A percentile compares a stretch with the other conserved stretches of the same genome.
phyloP scores from a whole-genome alignment of 2,888 invertebrate genomes.

The Linyphia triangularis region DNA sequence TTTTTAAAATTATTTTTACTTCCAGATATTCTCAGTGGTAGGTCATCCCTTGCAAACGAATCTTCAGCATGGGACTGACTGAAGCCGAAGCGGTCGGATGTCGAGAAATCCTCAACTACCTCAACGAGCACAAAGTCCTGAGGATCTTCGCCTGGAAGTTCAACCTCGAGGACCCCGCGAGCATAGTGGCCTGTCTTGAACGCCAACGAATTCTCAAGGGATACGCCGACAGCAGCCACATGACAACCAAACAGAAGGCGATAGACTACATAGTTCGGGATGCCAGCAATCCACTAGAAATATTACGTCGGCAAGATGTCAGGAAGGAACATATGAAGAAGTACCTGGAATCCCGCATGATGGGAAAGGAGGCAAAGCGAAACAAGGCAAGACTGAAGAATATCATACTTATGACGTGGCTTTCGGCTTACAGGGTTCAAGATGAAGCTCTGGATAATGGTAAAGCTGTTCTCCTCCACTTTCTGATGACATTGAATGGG shows the following conservation, averaged over 20 bases:
- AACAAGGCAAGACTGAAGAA: slow-evolving; percentile 65
- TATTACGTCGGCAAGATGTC: slow-evolving; percentile 61
- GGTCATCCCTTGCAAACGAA: background rate
- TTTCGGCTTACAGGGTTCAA: slow-evolving; percentile 61
- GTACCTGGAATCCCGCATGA: slow-evolving; percentile 69
- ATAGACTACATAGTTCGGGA: slow-evolving; percentile 68
- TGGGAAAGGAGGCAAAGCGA: slow-evolving; percentile 68
- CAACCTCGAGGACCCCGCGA: slow-evolving; percentile 60
- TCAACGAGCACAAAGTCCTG: slow-evolving; percentile 67
- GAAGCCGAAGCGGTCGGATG: slow-evolving; percentile 65
- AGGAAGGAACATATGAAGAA: slow-evolving; percentile 70
- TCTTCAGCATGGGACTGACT: slow-evolving; percentile 53
- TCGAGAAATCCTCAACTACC: slow-evolving; percentile 60
- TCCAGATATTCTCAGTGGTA: background rate
- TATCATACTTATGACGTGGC: slow-evolving; percentile 63
- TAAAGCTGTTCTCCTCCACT: slow-evolving; percentile 63
- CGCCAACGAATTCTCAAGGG: slow-evolving; percentile 61
- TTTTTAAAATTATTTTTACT: too few species aligned
- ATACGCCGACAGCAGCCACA: slow-evolving; percentile 67
- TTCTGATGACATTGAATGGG: slow-evolving; percentile 55
- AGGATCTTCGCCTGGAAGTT: slow-evolving; percentile 70
- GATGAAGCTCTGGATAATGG: slow-evolving; percentile 68
- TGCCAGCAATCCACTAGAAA: slow-evolving; percentile 67
- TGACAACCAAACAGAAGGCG: slow-evolving; percentile 59
- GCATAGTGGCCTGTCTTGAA: slow-evolving; percentile 67